phyloP scores from a whole-genome alignment of 2,113 vertebrate species.

The Lepus americanus region DNA sequence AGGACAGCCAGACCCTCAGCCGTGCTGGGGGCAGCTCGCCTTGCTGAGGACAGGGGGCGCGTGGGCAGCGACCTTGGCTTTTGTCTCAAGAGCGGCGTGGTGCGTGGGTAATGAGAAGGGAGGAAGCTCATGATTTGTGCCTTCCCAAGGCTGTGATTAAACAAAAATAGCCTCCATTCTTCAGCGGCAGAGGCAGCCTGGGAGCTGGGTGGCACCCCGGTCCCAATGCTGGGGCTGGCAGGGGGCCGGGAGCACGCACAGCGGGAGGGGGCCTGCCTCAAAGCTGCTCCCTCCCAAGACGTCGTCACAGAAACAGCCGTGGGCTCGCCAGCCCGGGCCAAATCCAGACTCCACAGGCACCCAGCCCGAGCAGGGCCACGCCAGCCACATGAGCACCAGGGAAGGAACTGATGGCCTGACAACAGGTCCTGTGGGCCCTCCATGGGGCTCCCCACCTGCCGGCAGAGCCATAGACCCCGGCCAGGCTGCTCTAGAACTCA shows the following conservation, averaged over 20 bases:
- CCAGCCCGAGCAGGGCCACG: not conserved
- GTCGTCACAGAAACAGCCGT: not conserved
- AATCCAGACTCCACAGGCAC: not conserved
- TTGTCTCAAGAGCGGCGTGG: constrained; percentile 56
- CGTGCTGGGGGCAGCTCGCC: not conserved
- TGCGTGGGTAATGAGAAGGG: constrained; percentile 65
- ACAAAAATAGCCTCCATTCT: constrained; percentile 73
- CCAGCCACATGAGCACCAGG: not conserved
- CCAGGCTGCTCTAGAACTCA: not conserved
- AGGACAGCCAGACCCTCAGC: not conserved
- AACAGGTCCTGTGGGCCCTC: not conserved
- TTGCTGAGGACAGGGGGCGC: not conserved
- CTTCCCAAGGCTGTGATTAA: constrained; percentile 77
- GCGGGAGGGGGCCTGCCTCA: not conserved
- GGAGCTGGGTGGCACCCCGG: not conserved
- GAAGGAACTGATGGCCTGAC: not conserved
- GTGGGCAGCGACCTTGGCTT: constrained; percentile 63
- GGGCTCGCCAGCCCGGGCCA: not conserved
- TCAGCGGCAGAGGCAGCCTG: constrained; percentile 22
- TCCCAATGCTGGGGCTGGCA: not conserved
- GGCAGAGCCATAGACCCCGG: not conserved
- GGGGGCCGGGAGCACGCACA: not conserved
- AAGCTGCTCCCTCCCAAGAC: not conserved
- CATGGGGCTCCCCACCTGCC: not conserved
- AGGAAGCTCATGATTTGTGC: constrained; percentile 25